Evolutionary conservation across 1,140 invertebrate genomes (phyloP), one percentile per base, ranked within the genome.

Genomic region (Spodoptera litura): DNA sequence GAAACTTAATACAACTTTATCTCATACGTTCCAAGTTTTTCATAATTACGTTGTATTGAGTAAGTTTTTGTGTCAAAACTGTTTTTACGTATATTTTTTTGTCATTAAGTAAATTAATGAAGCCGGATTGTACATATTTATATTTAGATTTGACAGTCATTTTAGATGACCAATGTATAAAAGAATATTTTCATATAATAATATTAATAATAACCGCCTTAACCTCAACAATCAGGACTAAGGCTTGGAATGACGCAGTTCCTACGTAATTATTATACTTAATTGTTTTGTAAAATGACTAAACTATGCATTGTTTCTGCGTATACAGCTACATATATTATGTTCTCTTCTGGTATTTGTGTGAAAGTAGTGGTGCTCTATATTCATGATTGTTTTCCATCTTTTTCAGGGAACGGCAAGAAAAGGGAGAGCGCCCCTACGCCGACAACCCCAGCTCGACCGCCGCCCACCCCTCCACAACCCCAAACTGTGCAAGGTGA

Each of bases 351-450:
- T 31, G 31, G 31, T 31, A 31, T 4, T 31, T 31, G 31, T 44
- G 38, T 44, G 38, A 44, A 44, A 44, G 38, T 44, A 10, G 2
- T 3, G 3, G 4, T 44, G 6, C 38, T 44, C 9, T 44, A 4
- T 44, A 44, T 8, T 74, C 25, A 74, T 56, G 10, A 25, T 55
- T 66, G 15, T 56, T 74, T 68, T 78, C 52, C 38, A 11, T 81
- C 71, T 77, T 55, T 93, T 92, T 59, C 90, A 94, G 92, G 92
- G 87, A 94, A 94, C 87, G 91, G 91, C 81, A 94, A 94, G 82
- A 94, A 94, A 87, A 86, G 92, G 82, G 92, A 93, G 13, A 92
- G 88, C 83, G 88, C 78, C 75, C 88, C 89, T 13, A 85, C 92
- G 55, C 88, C 91, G 53, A 85, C 86, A 10, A 89, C 91, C 64